Base-by-base conservation (phyloP, 2,113 vertebrate species). In the Numenius arquata region DNA sequence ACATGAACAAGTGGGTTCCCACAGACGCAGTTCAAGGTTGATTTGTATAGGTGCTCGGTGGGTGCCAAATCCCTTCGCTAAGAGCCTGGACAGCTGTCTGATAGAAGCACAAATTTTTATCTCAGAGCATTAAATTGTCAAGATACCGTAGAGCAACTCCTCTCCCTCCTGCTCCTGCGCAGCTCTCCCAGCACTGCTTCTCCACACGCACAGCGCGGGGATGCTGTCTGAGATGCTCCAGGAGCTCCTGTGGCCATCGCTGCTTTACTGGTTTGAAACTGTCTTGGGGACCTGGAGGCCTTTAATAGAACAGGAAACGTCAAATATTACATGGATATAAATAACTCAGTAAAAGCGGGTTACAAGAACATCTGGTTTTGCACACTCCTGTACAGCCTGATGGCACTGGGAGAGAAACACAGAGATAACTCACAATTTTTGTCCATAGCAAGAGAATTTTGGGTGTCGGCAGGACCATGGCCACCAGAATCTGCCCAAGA, bases 251-350 rank as follows among this genome's bases (percentile, higher is more conserved):
- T 11, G 34, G 52, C 58, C 48, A 18, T 85, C 2, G 0, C 27
- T 40, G 45, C 56, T 75, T 66, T 43, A 47, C 53, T 12, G 68
- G 76, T 89, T 75, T 52, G 89, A 86, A 96, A 96, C 59, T 53
- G 73, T 41, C 82, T 91, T 50, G 89, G 95, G 88, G 80, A 97
- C 94, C 88, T 92, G 95, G 55, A 84, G 89, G 62, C 92, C 93
- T 96, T 96, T 95, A 94, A 93, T 75, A 84, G 93, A 97, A 94
- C 89, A 97, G 97, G 97, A 98, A 98, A 96, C 27, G 3, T 97
- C 96, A 96, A 90, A 95, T 97, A 97, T 97, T 96, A 71, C 85
- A 63, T 79, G 94, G 94, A 74, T 97, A 97, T 98, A 97, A 97
- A 97, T 96, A 97, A 97, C 93, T 93, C 59, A 8, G 95, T 94